A percentile compares a stretch with the other conserved stretches of the same genome.
phyloP scores from a whole-genome alignment of 1,140 invertebrate genomes.

The Temnothorax nylanderi region DNA sequence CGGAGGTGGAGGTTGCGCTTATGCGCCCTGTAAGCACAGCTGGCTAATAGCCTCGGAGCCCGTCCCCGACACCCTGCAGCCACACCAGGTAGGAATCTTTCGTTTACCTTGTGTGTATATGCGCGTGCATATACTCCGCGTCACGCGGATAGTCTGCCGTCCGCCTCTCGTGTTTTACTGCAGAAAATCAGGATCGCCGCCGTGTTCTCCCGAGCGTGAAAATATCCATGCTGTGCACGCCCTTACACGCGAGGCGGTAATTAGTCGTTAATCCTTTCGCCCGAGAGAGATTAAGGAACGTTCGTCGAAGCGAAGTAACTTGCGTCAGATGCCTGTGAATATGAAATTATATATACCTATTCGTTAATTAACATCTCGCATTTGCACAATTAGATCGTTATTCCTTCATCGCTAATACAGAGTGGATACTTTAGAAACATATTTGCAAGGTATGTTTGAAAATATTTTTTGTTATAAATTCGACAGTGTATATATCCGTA shows the following conservation, averaged over 20 bases:
- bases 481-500: too few relatives aligned
- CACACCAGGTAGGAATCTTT: constrained; percentile 80
- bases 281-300: not conserved
- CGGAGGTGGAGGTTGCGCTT: constrained; percentile 84
- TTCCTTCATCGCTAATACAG: not conserved
- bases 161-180: constrained; percentile 20
- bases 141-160: constrained; percentile 39
- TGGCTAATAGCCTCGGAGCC: constrained; percentile 83
- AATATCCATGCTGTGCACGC: not conserved
- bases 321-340: not conserved
- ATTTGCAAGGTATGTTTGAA: not conserved
- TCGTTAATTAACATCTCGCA: not conserved
- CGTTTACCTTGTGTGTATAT: constrained; percentile 16
- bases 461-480: not conserved
- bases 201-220: constrained; percentile 20
- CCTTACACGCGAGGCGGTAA: constrained; percentile 33
- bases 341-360: not conserved
- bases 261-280: constrained; percentile 31
- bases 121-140: constrained; percentile 31
- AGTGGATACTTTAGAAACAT: not conserved
- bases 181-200: not conserved
- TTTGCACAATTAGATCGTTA: not conserved
- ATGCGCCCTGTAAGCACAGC: constrained; percentile 83
- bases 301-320: constrained; percentile 8
- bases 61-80: constrained; percentile 83